Evolutionary conservation across 2,888 invertebrate species (phyloP).

Genomic region (Strigamia transsilvanica): DNA sequence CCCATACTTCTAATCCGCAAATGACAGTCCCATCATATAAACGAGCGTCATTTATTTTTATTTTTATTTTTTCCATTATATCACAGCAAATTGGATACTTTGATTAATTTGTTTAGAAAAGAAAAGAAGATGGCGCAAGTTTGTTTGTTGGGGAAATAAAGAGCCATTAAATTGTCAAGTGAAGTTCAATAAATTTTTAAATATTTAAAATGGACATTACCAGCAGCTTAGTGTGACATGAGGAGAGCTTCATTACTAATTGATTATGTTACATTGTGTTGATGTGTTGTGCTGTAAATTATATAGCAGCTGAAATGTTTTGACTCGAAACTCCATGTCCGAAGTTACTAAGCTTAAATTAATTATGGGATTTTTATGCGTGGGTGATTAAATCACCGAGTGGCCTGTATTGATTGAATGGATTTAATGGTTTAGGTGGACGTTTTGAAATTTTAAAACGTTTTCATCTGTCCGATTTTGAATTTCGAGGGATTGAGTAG

Average conservation of each 20-base stretch:
- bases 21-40: background rate
- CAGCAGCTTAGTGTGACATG: background rate
- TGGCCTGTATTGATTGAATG: too few relatives aligned
- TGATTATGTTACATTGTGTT: background rate
- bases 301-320: background rate
- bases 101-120: background rate
- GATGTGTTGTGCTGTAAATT: background rate
- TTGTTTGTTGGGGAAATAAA: background rate
- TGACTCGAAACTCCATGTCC: background rate
- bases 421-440: too few relatives aligned
- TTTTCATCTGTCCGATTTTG: too few relatives aligned
- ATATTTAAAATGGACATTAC: slow-evolving; percentile 16
- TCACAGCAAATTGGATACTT: background rate
- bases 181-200: background rate
- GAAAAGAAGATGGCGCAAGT: background rate
- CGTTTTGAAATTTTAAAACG: too few relatives aligned
- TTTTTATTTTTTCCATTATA: too few relatives aligned
- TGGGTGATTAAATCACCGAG: too few relatives aligned
- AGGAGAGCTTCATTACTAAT: background rate
- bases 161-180: background rate
- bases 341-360: too few relatives aligned
- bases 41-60: background rate
- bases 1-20: background rate
- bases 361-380: too few relatives aligned
- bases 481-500: too few relatives aligned